Conservation (phyloP, 2,797 vertebrate genomes). For the Sylvia borin region DNA sequence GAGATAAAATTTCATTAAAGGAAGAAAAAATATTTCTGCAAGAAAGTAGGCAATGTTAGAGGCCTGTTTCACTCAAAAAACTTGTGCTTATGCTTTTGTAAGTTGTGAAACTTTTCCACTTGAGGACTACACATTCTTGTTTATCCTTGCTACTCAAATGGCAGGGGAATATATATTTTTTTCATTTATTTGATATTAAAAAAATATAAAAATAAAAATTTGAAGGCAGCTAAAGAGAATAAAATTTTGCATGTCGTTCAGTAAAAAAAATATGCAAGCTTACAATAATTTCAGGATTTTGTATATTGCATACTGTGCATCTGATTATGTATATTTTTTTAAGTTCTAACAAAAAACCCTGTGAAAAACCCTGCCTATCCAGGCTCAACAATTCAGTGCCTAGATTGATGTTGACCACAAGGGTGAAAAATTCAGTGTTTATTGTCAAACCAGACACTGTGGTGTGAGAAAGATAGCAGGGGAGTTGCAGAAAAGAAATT, state of each 20-base stretch:
- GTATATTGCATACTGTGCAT: not conserved
- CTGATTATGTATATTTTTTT: not conserved
- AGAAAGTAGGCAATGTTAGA: not conserved
- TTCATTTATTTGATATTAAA: not conserved
- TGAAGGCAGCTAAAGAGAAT: not conserved
- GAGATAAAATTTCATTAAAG: not conserved
- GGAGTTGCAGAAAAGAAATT: not conserved
- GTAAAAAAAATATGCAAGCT: not conserved
- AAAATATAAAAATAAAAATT: not conserved
- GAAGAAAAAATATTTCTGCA: not conserved
- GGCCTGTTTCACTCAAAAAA: not conserved
- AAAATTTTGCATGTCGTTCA: not conserved
- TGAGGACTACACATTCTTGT: not conserved
- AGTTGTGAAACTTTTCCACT: not conserved
- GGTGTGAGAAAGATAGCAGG: not conserved
- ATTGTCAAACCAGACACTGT: not conserved
- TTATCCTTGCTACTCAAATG: not conserved
- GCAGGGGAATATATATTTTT: not conserved
- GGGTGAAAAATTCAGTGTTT: not conserved
- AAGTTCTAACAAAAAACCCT: not conserved
- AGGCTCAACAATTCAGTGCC: not conserved
- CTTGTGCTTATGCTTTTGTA: not conserved
- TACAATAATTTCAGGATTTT: not conserved
- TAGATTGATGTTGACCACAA: not conserved
- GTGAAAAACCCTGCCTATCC: not conserved